A percentile compares a stretch with the other conserved stretches of the same genome.
Evolutionary conservation across 2,797 vertebrate species (phyloP).

Genomic region (Schizothorax lantsangensis): DNA sequence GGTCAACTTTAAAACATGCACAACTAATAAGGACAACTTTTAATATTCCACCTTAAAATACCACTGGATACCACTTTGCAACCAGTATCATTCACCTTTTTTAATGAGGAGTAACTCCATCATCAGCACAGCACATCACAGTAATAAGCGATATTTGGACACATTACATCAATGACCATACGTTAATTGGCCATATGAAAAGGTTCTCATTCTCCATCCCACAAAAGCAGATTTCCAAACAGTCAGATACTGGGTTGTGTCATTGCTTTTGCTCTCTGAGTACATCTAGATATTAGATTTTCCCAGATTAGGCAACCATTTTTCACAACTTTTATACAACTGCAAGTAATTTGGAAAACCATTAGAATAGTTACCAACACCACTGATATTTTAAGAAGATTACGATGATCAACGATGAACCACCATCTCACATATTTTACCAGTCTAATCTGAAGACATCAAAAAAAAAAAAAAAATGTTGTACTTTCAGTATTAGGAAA

Average conservation of each 20-base stretch:
- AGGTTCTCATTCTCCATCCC: not conserved
- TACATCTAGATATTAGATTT: not conserved
- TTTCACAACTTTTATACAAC: conserved; percentile 3
- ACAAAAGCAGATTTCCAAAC: conserved; percentile 7
- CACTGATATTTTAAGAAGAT: not conserved
- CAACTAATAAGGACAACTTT: not conserved
- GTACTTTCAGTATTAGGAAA: not conserved
- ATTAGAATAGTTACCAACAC: conserved; percentile 11
- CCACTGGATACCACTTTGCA: not conserved
- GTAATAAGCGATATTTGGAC: not conserved
- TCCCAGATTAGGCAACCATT: conserved; percentile 1
- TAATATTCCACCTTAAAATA: not conserved
- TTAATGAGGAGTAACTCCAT: not conserved
- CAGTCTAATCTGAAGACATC: not conserved
- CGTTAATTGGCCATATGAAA: not conserved
- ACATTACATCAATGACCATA: not conserved
- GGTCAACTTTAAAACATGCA: conserved; percentile 2
- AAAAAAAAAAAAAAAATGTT: not conserved
- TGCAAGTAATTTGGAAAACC: not conserved
- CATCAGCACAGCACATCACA: conserved; percentile 1
- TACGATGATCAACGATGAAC: not conserved
- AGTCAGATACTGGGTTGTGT: not conserved
- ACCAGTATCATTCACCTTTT: not conserved
- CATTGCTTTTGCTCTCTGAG: not conserved
- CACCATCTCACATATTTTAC: not conserved